Evolutionary conservation across 1,140 invertebrate species (phyloP).

Genomic region (Drosophila setifemur): DNA sequence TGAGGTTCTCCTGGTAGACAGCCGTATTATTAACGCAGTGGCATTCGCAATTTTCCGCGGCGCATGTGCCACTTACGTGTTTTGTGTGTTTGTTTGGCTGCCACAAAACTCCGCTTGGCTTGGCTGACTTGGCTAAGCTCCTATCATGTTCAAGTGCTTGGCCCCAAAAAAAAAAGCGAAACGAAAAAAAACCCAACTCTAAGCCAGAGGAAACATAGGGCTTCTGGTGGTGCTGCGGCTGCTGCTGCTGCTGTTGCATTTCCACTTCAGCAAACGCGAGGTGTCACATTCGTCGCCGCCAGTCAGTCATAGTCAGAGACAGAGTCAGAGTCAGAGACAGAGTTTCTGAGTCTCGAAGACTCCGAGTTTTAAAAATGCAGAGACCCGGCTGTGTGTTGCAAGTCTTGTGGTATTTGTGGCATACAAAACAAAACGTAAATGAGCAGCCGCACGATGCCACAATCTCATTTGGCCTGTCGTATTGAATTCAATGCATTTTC

Average conservation of each 20-base stretch:
- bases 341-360: conserved; percentile 16
- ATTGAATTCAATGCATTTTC: conserved; percentile 72
- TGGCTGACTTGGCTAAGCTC: conserved; percentile 65
- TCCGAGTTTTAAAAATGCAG: too few species aligned
- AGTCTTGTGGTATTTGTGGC: conserved; percentile 79
- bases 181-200: conserved; percentile 18
- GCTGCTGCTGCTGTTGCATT: conserved; percentile 50
- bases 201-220: conserved; percentile 52
- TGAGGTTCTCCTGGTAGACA: conserved; percentile 50
- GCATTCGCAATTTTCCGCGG: conserved; percentile 67
- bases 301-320: conserved; percentile 47
- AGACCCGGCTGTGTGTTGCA: conserved; percentile 41
- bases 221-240: conserved; percentile 50
- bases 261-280: conserved; percentile 68
- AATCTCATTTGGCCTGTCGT: conserved; percentile 54
- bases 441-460: conserved; percentile 52
- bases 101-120: conserved; percentile 55
- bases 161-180: conserved; percentile 62
- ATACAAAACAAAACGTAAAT: conserved; percentile 76
- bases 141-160: conserved; percentile 77
- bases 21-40: conserved; percentile 73
- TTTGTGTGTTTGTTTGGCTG: too few species aligned
- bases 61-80: conserved; percentile 74
- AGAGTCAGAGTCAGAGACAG: conserved; percentile 20
- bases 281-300: conserved; percentile 46